phyloP scores from a whole-genome alignment of 2,113 vertebrate species.

The Plecturocebus donacophilus region DNA sequence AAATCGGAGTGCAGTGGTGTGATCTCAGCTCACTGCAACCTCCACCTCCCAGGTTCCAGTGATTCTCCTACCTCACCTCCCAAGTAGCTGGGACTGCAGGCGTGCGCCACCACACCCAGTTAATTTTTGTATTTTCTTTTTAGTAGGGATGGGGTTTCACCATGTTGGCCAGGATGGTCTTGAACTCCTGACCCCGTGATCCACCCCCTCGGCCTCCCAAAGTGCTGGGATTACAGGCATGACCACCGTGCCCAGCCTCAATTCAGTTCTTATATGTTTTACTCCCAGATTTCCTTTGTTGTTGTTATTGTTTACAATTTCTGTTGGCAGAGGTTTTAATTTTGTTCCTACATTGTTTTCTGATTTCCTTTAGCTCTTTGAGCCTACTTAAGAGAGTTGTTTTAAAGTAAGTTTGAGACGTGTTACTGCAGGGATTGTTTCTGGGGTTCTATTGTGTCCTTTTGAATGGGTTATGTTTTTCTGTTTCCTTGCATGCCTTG shows the following conservation, averaged over 20 bases:
- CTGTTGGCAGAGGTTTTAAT: background rate
- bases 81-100: too few relatives aligned
- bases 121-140: too few relatives aligned
- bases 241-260: background rate
- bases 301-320: background rate
- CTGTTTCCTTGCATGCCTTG: background rate
- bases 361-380: background rate
- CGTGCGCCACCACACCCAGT: too few relatives aligned
- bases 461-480: background rate
- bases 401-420: background rate
- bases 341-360: background rate
- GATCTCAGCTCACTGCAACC: too few relatives aligned
- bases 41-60: too few relatives aligned
- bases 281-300: background rate
- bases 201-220: too few relatives aligned
- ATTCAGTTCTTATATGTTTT: background rate
- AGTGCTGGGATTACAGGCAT: too few relatives aligned
- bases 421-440: background rate
- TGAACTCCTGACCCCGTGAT: too few relatives aligned
- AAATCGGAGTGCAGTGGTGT: too few relatives aligned
- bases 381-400: background rate
- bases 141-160: too few relatives aligned
- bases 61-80: too few relatives aligned
- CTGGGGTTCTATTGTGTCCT: background rate
- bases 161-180: too few relatives aligned